Evolutionary conservation across 2,797 vertebrate species (phyloP).

Genomic region (Rhabdomys pumilio): DNA sequence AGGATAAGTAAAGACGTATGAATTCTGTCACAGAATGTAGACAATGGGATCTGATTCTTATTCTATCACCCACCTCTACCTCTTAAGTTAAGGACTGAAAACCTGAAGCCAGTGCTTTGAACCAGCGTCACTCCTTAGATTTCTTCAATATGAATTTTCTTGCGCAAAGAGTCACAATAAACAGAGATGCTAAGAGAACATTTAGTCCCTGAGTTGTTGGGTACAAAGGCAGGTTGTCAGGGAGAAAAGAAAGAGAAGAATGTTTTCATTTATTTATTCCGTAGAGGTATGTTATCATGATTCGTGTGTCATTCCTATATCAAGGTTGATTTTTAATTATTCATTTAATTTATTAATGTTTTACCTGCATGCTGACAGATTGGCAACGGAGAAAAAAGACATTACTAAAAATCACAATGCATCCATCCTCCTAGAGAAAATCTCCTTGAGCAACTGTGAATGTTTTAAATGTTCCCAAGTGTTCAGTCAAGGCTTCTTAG

Average conservation of each 20-base stretch:
- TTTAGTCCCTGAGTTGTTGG: background rate
- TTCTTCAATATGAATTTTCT: conserved; percentile 32
- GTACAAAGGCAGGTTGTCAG: background rate
- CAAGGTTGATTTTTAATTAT: background rate
- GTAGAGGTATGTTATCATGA: conserved; percentile 18
- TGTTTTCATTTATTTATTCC: conserved; percentile 55
- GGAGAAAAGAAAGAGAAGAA: background rate
- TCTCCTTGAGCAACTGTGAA: background rate
- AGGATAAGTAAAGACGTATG: background rate
- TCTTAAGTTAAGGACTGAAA: background rate
- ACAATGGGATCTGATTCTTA: background rate
- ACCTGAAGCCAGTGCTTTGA: background rate
- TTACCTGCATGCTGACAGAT: background rate
- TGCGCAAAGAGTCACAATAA: conserved; percentile 16
- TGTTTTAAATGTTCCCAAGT: background rate
- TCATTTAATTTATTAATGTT: background rate
- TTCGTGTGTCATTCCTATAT: background rate
- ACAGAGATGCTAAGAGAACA: background rate
- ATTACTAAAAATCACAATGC: background rate
- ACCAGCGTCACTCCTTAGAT: background rate
- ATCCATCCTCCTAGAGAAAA: no score
- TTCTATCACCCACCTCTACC: background rate
- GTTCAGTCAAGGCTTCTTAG: background rate
- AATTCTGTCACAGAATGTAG: background rate
- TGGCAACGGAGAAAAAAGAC: background rate